Conservation (phyloP, 2,888 invertebrate species). For the Cinara cedri region DNA sequence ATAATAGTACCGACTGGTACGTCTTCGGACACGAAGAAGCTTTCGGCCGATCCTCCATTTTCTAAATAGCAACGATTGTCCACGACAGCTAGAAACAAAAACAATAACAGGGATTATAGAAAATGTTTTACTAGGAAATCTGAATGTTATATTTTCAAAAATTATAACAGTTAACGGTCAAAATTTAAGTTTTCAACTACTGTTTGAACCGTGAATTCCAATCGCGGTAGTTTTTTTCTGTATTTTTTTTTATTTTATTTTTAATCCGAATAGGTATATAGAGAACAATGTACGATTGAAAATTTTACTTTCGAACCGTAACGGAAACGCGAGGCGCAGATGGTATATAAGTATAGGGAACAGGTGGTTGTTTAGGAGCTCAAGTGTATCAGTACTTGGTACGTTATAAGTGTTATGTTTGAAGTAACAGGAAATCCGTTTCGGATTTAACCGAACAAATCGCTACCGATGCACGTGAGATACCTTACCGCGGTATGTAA, state of each 20-base stretch:
- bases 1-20: conserved; percentile 78
- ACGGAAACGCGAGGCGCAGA: conserved; percentile 23
- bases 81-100: conserved; percentile 61
- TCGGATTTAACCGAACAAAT: conserved; percentile 55
- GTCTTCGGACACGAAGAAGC: conserved; percentile 88
- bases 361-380: conserved; percentile 48
- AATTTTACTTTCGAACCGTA: conserved; percentile 43
- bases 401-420: conserved; percentile 32
- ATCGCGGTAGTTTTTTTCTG: not conserved
- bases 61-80: conserved; percentile 89
- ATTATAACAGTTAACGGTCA: too few species aligned
- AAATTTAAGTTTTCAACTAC: too few species aligned
- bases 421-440: conserved; percentile 56
- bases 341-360: conserved; percentile 27
- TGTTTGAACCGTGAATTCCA: too few species aligned
- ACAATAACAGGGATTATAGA: too few species aligned
- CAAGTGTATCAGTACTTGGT: conserved; percentile 43
- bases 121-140: too few species aligned
- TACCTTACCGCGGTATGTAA: conserved; percentile 25
- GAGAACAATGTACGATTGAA: conserved; percentile 44
- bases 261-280: not conserved
- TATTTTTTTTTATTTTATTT: not conserved
- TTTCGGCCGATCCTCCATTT: conserved; percentile 88
- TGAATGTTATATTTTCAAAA: too few species aligned
- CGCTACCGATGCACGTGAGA: conserved; percentile 44